These are phyloP conservation scores for Erebia ligea DNA, from an alignment of 2,888 invertebrate species.

Conservation along the genomic window DNA sequence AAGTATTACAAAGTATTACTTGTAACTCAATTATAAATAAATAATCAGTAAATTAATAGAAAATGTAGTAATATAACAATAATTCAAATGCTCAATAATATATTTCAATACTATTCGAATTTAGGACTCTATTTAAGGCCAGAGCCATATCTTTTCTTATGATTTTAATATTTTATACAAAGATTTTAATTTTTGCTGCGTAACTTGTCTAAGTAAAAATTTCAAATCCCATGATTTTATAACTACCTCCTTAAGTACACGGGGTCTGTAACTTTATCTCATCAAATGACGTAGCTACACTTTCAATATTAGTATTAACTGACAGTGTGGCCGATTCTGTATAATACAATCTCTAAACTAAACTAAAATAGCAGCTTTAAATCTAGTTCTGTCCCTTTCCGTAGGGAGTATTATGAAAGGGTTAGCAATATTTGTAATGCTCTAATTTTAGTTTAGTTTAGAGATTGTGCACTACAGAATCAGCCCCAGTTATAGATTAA, in stretches of 20 bases:
- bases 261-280: slow-evolving; percentile 12
- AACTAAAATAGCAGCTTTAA: too few species aligned
- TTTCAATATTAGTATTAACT: slow-evolving; percentile 4
- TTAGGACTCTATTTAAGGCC: not conserved
- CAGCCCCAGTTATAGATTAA: too few species aligned
- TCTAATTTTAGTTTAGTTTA: too few species aligned
- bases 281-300: slow-evolving; percentile 12
- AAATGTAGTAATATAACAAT: not conserved
- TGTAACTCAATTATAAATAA: not conserved
- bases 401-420: too few species aligned
- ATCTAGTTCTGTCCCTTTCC: too few species aligned
- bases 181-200: too few species aligned
- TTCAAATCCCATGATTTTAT: not conserved
- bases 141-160: not conserved
- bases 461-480: too few species aligned
- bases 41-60: not conserved
- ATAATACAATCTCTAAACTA: too few species aligned
- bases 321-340: too few species aligned
- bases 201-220: too few species aligned
- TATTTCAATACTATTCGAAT: slow-evolving; percentile 10
- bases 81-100: slow-evolving; percentile 10
- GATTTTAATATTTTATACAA: not conserved
- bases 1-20: slow-evolving; percentile 11
- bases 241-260: slow-evolving; percentile 16
- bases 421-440: too few species aligned